phyloP scores from a whole-genome alignment of 2,888 invertebrate genomes.

The Erebia epiphron region DNA sequence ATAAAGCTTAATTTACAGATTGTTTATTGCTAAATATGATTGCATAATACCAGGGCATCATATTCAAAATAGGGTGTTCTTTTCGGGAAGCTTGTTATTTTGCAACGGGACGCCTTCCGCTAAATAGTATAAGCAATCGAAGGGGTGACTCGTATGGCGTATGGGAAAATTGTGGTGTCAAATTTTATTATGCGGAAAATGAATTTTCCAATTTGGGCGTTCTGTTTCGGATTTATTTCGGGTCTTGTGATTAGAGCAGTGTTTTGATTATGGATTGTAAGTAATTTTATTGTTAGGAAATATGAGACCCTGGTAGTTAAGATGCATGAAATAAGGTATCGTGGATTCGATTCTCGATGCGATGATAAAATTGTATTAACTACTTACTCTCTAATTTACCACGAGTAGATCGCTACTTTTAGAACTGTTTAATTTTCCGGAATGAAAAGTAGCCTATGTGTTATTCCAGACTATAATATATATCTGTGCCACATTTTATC shows the following conservation, averaged over 20 bases:
- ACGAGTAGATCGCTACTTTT: too few relatives aligned
- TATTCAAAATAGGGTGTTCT: slow-evolving; percentile 25
- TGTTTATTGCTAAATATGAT: slow-evolving; percentile 16
- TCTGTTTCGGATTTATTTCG: slow-evolving; percentile 7
- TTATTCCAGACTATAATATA: too few relatives aligned
- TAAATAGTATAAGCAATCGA: slow-evolving; percentile 27
- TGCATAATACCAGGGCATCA: slow-evolving; percentile 16
- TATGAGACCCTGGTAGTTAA: background rate
- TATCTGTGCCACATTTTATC: too few relatives aligned
- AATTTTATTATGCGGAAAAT: slow-evolving; percentile 20
- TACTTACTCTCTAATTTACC: too few relatives aligned
- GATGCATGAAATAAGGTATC: too few relatives aligned
- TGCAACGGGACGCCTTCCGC: slow-evolving; percentile 43
- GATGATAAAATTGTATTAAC: too few relatives aligned
- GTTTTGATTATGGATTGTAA: background rate
- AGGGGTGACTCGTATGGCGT: slow-evolving; percentile 27
- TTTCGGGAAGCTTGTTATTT: slow-evolving; percentile 46
- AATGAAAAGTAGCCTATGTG: too few relatives aligned
- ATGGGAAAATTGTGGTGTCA: slow-evolving; percentile 24
- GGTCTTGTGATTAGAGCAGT: background rate
- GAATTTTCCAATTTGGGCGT: slow-evolving; percentile 14
- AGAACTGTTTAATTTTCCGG: too few relatives aligned
- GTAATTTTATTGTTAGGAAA: background rate
- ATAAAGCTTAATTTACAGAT: background rate
- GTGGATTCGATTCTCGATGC: too few relatives aligned